phyloP scores from a whole-genome alignment of 2,113 vertebrate species.

The Danio rerio region DNA sequence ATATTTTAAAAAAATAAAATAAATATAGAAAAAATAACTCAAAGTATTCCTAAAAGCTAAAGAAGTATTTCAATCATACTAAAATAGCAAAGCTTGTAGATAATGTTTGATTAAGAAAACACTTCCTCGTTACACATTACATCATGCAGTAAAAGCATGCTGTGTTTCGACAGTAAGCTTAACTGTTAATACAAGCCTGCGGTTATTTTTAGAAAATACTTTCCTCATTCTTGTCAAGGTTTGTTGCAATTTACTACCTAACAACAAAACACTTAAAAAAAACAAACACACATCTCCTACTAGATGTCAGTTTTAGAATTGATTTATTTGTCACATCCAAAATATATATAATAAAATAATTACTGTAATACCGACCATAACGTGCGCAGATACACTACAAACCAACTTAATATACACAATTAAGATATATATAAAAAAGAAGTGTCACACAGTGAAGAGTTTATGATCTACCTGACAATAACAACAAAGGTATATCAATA shows the following conservation, averaged over 20 bases:
- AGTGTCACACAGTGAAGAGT: too few species aligned
- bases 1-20: too few species aligned
- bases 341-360: not conserved
- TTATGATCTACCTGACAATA: too few species aligned
- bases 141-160: not conserved
- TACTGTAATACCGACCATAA: not conserved
- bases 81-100: too few species aligned
- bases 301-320: too few species aligned
- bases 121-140: not conserved
- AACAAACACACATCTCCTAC: not conserved
- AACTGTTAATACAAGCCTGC: not conserved
- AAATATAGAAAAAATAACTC: too few species aligned
- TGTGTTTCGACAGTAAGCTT: not conserved
- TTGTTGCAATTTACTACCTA: not conserved
- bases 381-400: not conserved
- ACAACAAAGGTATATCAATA: too few species aligned
- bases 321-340: too few species aligned
- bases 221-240: constrained; percentile 24
- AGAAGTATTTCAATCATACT: too few species aligned
- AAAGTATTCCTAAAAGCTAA: too few species aligned
- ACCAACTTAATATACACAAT: not conserved
- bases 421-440: too few species aligned
- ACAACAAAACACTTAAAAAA: not conserved
- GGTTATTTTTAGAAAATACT: constrained; percentile 20
- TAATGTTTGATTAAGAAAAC: too few species aligned